Evolutionary conservation across 2,113 vertebrate genomes (phyloP).

Genomic region (Melanerpes formicivorus): DNA sequence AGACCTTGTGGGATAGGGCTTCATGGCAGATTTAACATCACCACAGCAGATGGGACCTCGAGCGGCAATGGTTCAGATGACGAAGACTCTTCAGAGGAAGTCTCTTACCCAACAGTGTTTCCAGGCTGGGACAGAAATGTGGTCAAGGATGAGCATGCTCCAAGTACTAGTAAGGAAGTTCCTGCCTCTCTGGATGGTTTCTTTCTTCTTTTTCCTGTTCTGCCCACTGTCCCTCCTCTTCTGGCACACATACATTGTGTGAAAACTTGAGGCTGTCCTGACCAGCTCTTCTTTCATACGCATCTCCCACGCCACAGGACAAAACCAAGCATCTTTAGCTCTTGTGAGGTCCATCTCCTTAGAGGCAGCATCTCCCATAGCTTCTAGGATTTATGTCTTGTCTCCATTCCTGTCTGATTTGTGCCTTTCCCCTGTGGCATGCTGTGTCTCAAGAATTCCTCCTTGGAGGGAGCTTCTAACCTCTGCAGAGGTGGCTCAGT

Average conservation of each 20-base stretch:
- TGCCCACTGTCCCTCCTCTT: background rate
- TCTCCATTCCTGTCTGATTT: background rate
- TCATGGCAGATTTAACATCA: slow-evolving; percentile 52
- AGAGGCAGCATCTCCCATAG: background rate
- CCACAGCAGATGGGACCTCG: slow-evolving; percentile 49
- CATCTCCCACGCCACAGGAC: background rate
- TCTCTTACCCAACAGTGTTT: slow-evolving; percentile 5
- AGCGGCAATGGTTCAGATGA: slow-evolving; percentile 50
- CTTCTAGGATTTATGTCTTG: background rate
- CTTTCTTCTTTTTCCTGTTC: background rate
- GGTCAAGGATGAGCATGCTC: background rate
- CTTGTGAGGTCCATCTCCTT: background rate
- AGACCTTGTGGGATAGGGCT: background rate
- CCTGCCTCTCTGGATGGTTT: background rate
- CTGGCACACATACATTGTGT: background rate
- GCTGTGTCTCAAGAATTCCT: background rate
- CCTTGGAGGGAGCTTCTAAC: background rate
- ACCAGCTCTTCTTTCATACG: background rate
- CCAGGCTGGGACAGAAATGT: slow-evolving; percentile 22
- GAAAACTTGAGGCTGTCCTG: background rate
- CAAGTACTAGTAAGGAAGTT: slow-evolving; percentile 40
- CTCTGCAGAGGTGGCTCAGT: background rate
- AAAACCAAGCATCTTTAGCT: background rate
- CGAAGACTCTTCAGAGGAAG: slow-evolving; percentile 37
- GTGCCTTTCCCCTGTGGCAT: background rate